Percentiles rank a stretch among this genome's conserved stretches.
Conservation (phyloP, 2,888 invertebrate genomes). For the Mylabris sibirica region DNA sequence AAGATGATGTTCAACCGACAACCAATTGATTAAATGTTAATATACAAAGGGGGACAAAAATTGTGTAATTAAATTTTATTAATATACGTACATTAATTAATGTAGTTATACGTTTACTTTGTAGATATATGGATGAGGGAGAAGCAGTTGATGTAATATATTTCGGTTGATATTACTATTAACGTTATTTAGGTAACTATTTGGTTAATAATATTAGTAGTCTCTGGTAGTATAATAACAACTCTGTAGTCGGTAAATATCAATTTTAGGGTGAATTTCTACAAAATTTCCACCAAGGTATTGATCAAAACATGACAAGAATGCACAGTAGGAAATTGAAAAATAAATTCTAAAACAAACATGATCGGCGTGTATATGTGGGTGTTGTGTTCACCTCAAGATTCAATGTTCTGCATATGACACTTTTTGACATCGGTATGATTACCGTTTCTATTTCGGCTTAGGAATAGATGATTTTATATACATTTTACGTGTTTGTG, state of each 20-base stretch:
- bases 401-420: background rate
- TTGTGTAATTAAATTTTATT: background rate
- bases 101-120: conserved; percentile 1
- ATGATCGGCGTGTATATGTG: too few species aligned
- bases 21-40: conserved; percentile 3
- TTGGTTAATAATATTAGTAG: background rate
- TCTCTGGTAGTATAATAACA: background rate
- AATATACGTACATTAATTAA: background rate
- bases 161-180: background rate
- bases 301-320: background rate
- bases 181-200: conserved; percentile 1
- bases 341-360: background rate
- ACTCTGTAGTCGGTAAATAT: background rate
- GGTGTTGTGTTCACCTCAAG: background rate
- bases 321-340: background rate
- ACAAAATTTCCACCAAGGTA: background rate
- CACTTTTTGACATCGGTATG: background rate
- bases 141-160: background rate
- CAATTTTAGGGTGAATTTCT: background rate
- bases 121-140: background rate
- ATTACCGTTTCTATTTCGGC: background rate
- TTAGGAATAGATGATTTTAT: background rate
- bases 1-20: conserved; percentile 9
- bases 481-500: background rate
- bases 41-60: conserved; percentile 1